phyloP scores from a whole-genome alignment of 2,113 vertebrate species.

The Ciconia maguari region DNA sequence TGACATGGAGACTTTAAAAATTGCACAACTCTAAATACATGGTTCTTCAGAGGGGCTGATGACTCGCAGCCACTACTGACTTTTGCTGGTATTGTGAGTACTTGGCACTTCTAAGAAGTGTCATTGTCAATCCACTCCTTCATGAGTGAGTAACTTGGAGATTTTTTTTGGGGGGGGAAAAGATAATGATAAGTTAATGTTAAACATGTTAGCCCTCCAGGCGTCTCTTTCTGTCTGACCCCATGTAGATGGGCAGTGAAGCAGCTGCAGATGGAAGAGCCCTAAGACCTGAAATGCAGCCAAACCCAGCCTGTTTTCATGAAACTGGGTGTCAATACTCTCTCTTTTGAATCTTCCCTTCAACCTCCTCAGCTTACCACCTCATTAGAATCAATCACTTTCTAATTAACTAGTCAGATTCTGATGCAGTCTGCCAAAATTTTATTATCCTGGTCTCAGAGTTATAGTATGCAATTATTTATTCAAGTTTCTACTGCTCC shows the following conservation, averaged over 20 bases:
- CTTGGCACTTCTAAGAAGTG: background rate
- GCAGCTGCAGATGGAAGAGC: background rate
- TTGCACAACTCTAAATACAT: background rate
- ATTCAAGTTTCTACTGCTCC: slow-evolving; percentile 40
- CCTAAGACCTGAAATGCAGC: background rate
- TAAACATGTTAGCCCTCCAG: background rate
- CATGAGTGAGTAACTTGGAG: background rate
- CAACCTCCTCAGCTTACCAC: background rate
- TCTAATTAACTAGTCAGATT: slow-evolving; percentile 31
- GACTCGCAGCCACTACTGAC: background rate
- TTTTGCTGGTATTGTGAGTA: background rate
- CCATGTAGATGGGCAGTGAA: background rate
- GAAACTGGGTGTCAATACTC: background rate
- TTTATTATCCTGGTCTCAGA: background rate
- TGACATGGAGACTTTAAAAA: background rate
- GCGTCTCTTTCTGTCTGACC: background rate
- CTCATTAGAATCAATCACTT: slow-evolving; percentile 34
- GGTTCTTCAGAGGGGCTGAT: background rate
- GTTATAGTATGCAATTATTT: slow-evolving; percentile 4
- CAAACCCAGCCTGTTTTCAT: background rate
- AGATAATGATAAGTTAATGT: background rate
- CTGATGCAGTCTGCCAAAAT: background rate
- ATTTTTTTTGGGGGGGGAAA: rapidly evolving
- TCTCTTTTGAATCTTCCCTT: background rate
- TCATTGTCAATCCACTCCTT: background rate